Conservation (phyloP, 2,888 invertebrate species). For the Arctia plantaginis region DNA sequence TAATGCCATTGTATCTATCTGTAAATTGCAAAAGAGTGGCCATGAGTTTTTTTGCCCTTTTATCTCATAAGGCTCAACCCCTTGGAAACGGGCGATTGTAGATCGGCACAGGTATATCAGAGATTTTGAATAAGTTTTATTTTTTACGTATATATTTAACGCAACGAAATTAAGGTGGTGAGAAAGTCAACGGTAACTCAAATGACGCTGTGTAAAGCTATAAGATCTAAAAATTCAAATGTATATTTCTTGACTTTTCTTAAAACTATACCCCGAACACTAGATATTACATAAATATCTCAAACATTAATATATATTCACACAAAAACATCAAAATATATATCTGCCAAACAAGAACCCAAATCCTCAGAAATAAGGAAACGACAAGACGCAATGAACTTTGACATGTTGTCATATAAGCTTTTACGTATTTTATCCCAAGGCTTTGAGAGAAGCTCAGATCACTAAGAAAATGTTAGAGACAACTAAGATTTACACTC, state of each 20-base stretch:
- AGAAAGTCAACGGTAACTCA: no score
- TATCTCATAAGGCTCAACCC: no score
- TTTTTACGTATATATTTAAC: no score
- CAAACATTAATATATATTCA: background rate
- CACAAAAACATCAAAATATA: background rate
- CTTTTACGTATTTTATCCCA: constrained; percentile 37
- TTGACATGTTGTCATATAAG: constrained; percentile 43
- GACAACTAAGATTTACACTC: constrained; percentile 9
- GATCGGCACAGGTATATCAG: background rate
- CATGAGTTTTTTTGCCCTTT: no score
- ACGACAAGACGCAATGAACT: constrained; percentile 22
- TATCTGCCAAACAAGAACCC: background rate
- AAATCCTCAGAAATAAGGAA: constrained; percentile 29
- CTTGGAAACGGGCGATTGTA: no score
- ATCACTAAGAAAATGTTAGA: constrained; percentile 38
- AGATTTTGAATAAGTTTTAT: no score
- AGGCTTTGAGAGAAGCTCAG: constrained; percentile 28
- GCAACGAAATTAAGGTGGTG: no score
- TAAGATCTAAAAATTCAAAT: background rate
- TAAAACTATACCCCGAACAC: background rate
- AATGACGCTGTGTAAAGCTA: background rate
- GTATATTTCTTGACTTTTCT: background rate
- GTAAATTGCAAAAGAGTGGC: no score
- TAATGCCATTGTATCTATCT: no score
- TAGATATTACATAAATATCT: background rate